phyloP scores from a whole-genome alignment of 2,888 invertebrate species.

The Caenorhabditis panamensis region DNA sequence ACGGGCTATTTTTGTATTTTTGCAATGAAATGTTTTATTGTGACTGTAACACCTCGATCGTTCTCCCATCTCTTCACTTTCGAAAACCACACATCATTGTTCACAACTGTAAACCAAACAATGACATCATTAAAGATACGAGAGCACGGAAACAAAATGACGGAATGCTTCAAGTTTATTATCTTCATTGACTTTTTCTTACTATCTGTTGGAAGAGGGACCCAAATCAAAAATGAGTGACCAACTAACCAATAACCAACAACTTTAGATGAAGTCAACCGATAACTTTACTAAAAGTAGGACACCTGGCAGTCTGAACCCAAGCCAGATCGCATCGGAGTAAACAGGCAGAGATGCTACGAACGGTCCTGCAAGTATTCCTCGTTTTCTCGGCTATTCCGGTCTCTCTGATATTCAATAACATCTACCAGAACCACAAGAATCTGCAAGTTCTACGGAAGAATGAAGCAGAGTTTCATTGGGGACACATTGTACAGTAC shows the following conservation, averaged over 20 bases:
- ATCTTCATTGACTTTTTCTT: neutral
- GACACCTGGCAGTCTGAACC: neutral
- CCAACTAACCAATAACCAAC: neutral
- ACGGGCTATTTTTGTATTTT: neutral
- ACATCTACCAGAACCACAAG: slow-evolving; percentile 57
- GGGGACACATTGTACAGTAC: slow-evolving; percentile 44
- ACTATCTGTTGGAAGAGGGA: no score
- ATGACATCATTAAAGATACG: neutral
- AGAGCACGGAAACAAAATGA: neutral
- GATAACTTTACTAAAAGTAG: neutral
- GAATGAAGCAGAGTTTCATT: slow-evolving; percentile 67
- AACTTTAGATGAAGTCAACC: neutral
- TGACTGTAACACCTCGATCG: neutral
- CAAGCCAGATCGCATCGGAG: slow-evolving; percentile 21
- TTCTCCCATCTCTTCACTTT: neutral
- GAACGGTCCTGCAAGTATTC: slow-evolving; percentile 14
- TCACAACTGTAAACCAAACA: neutral
- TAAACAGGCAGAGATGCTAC: slow-evolving; percentile 5
- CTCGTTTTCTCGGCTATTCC: slow-evolving; percentile 52
- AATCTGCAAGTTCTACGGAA: slow-evolving; percentile 58
- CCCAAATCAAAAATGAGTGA: neutral
- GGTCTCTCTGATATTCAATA: slow-evolving; percentile 43
- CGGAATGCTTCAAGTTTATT: neutral
- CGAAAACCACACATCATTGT: neutral
- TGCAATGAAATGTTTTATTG: neutral